Percentiles rank a stretch among this genome's conserved stretches.
Evolutionary conservation across 2,113 vertebrate species (phyloP).

Genomic region (Cochlearius cochlearius): DNA sequence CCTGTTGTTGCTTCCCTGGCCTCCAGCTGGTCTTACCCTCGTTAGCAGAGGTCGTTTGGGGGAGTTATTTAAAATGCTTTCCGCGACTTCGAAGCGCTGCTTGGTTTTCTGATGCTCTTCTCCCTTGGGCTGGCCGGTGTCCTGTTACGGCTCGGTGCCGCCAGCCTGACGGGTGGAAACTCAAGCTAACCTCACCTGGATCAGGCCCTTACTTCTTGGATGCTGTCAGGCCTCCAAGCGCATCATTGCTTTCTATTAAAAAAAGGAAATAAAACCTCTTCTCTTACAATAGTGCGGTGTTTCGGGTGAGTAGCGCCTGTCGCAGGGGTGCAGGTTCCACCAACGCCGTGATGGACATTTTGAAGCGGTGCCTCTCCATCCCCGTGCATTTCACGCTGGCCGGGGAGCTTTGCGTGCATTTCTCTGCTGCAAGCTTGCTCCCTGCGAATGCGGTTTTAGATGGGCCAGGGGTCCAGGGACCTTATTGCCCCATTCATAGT

Average conservation of each 20-base stretch:
- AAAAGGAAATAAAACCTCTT: not conserved
- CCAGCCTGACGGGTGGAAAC: not conserved
- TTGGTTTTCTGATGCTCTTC: not conserved
- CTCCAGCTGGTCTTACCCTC: not conserved
- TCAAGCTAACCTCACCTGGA: not conserved
- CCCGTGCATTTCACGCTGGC: rapidly evolving
- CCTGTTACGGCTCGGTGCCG: not conserved
- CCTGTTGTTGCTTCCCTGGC: not conserved
- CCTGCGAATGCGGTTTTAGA: not conserved
- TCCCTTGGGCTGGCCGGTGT: not conserved
- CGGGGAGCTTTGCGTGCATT: rapidly evolving
- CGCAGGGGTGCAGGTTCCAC: too few relatives aligned
- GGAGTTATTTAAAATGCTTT: not conserved
- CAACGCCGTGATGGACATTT: rapidly evolving
- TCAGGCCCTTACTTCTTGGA: not conserved
- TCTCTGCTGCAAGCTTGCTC: not conserved
- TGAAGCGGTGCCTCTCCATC: rapidly evolving
- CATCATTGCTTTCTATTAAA: not conserved
- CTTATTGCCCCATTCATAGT: rapidly evolving
- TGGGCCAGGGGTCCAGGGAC: not conserved
- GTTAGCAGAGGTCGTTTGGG: not conserved
- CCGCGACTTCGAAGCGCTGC: not conserved
- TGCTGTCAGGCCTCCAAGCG: not conserved
- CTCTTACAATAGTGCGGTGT: not conserved
- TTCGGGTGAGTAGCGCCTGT: not conserved